phyloP scores from a whole-genome alignment of 1,140 invertebrate species.

The Caenorhabditis brenneri region DNA sequence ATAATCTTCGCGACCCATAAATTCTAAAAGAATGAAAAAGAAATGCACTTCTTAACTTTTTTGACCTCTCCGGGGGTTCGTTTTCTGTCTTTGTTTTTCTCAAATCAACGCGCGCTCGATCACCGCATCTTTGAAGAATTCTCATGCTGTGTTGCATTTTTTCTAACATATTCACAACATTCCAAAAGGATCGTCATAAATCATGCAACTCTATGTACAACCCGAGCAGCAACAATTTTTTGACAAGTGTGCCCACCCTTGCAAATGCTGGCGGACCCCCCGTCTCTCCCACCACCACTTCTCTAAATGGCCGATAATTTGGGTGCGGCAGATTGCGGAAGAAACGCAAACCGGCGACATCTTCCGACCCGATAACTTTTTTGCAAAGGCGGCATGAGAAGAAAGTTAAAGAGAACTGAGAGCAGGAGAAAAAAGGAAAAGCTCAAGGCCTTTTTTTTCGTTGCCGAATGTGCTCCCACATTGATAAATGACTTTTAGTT shows the following conservation, averaged over 20 bases:
- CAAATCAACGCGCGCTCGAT: background rate
- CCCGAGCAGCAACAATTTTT: slow-evolving; percentile 26
- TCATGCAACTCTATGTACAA: slow-evolving; percentile 45
- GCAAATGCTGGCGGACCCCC: background rate
- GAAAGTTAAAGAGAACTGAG: slow-evolving; percentile 4
- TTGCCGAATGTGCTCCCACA: slow-evolving; percentile 27
- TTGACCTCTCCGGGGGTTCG: slow-evolving; percentile 1
- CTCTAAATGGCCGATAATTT: slow-evolving; percentile 43
- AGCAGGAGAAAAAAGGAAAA: background rate
- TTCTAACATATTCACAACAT: background rate
- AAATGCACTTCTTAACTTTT: background rate
- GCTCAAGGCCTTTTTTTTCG: background rate
- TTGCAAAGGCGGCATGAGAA: slow-evolving; percentile 1
- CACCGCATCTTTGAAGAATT: background rate
- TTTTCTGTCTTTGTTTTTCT: background rate
- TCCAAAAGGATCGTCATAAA: slow-evolving; percentile 31
- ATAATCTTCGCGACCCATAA: slow-evolving; percentile 1
- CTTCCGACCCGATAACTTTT: slow-evolving; percentile 19
- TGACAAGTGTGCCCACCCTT: slow-evolving; percentile 41
- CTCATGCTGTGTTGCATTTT: background rate
- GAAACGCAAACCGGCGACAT: slow-evolving; percentile 22
- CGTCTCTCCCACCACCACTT: background rate
- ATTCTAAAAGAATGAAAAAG: background rate
- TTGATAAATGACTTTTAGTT: slow-evolving; percentile 40
- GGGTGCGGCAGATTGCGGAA: slow-evolving; percentile 36